Base-by-base conservation (phyloP, 1,140 invertebrate species). In the Dinothrombium tinctorium region DNA sequence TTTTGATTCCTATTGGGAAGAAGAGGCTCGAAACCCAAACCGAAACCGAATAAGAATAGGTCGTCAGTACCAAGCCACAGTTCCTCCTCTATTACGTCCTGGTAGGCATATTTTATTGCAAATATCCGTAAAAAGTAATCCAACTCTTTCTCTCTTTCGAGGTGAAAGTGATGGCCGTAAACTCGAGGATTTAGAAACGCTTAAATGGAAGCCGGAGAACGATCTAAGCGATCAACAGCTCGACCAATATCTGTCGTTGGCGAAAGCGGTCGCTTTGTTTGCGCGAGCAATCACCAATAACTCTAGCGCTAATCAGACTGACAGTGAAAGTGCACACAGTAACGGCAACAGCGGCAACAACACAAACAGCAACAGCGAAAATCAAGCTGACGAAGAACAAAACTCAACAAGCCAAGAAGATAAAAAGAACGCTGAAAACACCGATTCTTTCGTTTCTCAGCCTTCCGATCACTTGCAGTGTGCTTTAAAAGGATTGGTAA, bases 1-100 rank as follows among this genome's bases (percentile, higher is more conserved):
- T 42, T 53, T 53, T 45, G 52, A 53, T 48, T 49, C 52, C 15
- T 53, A 50, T 44, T 53, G 52, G 52, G 51, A 51, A 23, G 47
- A 53, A 43, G 51, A 53, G 39, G 47, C 51, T n/a, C 46, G 49
- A 19, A 53, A 53, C 42, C 49, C 51, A 41, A 47, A 51, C 41
- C 46, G 52, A 37, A 53, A 53, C 47, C 42, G 52, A 40, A 53
- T 53, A 37, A 46, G 52, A 36, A 53, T 53, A 43, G 52, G 52
- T n/a, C 43, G 52, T 6, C 52, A 53, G 23, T 53, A 53, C 42
- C 52, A 53, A 31, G 52, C 52, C n/a, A 48, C 48, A 8, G 38
- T 53, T 19, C 47, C 45, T 17, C 47, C 49, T 20, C 41, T 53
- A 33, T 40, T 53, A 15, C 53, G 51, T 33, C 39, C 46, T 37